phyloP scores from a whole-genome alignment of 2,888 invertebrate species.

The Globia sparganii region DNA sequence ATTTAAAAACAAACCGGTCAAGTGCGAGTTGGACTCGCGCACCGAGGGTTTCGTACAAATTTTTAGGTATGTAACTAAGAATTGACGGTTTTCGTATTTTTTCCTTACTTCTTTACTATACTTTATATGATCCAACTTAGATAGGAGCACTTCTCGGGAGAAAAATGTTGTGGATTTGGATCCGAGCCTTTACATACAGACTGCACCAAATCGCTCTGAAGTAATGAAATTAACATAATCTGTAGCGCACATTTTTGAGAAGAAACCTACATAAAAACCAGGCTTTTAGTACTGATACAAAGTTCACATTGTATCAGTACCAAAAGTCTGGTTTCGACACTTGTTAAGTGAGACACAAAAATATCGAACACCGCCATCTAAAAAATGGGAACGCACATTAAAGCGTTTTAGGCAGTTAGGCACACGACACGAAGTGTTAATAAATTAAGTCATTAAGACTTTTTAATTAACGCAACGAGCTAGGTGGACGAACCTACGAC shows the following conservation, averaged over 20 bases:
- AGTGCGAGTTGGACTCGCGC: too few relatives aligned
- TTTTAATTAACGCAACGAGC: constrained; percentile 20
- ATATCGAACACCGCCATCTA: constrained; percentile 1
- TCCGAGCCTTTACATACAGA: neutral
- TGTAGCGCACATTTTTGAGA: neutral
- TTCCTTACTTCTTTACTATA: too few relatives aligned
- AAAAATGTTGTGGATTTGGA: neutral
- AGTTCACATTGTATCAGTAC: too few relatives aligned
- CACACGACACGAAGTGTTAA: constrained; percentile 3
- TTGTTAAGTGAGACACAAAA: constrained; percentile 3
- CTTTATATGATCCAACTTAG: neutral
- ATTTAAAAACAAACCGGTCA: neutral
- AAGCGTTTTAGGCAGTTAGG: neutral
- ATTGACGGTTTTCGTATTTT: too few relatives aligned
- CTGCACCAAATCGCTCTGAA: neutral
- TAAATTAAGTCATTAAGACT: constrained; percentile 21
- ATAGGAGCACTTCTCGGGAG: neutral
- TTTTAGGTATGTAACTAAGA: too few relatives aligned
- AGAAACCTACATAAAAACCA: neutral
- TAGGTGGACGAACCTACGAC: constrained; percentile 24
- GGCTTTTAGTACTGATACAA: neutral
- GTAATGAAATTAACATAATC: neutral
- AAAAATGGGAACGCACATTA: neutral
- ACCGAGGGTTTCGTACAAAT: too few relatives aligned
- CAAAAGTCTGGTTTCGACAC: neutral